Evolutionary conservation across 2,797 vertebrate genomes (phyloP).

Genomic region (Sternarchorhynchus goeldii): DNA sequence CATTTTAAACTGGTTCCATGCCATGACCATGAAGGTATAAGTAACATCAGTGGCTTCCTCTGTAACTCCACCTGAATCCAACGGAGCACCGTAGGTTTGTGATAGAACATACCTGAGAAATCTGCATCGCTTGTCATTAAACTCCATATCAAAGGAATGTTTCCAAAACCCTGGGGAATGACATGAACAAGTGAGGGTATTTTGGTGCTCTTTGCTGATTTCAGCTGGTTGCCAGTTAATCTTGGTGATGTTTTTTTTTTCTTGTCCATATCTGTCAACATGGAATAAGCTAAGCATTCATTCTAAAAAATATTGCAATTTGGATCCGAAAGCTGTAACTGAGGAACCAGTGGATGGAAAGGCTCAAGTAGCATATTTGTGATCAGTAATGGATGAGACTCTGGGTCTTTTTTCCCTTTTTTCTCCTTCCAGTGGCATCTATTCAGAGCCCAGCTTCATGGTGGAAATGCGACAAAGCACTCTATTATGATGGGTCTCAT

Average conservation of each 20-base stretch:
- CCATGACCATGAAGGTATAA: too few species aligned
- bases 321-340: neutral
- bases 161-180: too few species aligned
- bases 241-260: neutral
- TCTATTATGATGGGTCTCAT: neutral
- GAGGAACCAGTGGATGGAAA: neutral
- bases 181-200: neutral
- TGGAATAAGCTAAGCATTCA: neutral
- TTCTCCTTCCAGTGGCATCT: neutral
- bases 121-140: too few species aligned
- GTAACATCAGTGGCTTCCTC: too few species aligned
- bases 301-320: neutral
- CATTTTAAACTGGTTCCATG: too few species aligned
- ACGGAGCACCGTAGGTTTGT: too few species aligned
- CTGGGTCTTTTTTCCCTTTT: neutral
- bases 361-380: neutral
- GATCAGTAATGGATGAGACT: neutral
- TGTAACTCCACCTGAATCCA: too few species aligned
- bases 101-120: too few species aligned
- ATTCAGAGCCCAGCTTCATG: neutral
- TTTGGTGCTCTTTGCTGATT: constrained; percentile 7
- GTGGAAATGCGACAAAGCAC: neutral
- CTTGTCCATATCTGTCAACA: neutral
- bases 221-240: neutral
- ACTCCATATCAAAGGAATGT: too few species aligned